Conservation (phyloP, 2,888 invertebrate genomes). For the Drosophila anomalata region DNA sequence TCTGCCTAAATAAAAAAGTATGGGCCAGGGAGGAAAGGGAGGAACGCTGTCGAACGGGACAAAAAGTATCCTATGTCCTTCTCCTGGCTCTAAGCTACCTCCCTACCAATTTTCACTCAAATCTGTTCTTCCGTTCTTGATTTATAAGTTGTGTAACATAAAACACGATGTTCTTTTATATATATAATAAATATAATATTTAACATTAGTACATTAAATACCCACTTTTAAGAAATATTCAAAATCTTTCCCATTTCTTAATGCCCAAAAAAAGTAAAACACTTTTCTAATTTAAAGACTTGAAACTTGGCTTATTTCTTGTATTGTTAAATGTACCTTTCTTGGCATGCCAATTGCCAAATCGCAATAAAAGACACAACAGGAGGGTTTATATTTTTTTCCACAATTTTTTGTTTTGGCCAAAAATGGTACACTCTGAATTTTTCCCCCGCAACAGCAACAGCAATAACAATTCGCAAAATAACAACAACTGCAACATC, state of each 20-base stretch:
- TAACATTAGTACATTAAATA: background rate
- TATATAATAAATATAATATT: too few relatives aligned
- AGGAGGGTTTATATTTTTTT: constrained; percentile 58
- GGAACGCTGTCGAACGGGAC: too few relatives aligned
- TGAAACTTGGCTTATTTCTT: background rate
- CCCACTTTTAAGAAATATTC: background rate
- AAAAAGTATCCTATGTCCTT: too few relatives aligned
- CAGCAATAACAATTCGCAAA: constrained; percentile 49
- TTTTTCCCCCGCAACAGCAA: constrained; percentile 47
- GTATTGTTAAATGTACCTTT: background rate
- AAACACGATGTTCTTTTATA: too few relatives aligned
- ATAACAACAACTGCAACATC: constrained; percentile 49
- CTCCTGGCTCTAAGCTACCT: too few relatives aligned
- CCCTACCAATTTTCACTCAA: too few relatives aligned
- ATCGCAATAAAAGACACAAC: constrained; percentile 76
- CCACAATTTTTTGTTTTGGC: constrained; percentile 40
- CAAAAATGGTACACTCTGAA: constrained; percentile 73
- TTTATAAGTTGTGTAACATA: too few relatives aligned
- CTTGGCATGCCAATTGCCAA: constrained; percentile 27
- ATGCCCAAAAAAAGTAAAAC: background rate
- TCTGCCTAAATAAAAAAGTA: too few relatives aligned
- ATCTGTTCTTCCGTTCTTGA: too few relatives aligned
- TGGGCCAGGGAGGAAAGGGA: too few relatives aligned
- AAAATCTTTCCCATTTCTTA: background rate
- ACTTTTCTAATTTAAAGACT: background rate